phyloP scores from a whole-genome alignment of 2,797 vertebrate genomes.

The Coracias cyanogaster region DNA sequence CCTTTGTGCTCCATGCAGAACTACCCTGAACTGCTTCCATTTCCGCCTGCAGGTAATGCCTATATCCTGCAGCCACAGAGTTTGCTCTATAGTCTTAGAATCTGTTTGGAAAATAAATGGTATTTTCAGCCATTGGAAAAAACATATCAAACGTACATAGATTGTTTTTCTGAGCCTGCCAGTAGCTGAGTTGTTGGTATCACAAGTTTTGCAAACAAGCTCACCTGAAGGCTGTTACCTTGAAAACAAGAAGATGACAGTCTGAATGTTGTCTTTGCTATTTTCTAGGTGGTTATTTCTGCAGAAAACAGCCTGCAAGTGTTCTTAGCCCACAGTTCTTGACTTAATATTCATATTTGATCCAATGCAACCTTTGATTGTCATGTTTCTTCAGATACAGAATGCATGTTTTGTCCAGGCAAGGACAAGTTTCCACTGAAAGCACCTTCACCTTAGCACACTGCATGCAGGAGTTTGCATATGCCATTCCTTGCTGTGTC shows the following conservation, averaged over 20 bases:
- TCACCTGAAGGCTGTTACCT: not conserved
- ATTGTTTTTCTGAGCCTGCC: not conserved
- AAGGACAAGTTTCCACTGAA: not conserved
- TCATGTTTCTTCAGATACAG: not conserved
- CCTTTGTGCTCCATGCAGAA: not conserved
- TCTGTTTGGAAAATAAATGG: not conserved
- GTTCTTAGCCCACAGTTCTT: not conserved
- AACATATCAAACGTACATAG: not conserved
- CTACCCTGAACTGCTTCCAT: not conserved
- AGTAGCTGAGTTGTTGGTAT: not conserved
- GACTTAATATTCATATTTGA: not conserved
- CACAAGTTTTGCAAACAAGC: not conserved
- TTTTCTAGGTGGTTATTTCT: not conserved
- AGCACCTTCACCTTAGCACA: not conserved
- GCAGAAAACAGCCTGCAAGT: not conserved
- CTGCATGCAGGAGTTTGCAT: not conserved
- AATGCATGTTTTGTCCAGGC: not conserved
- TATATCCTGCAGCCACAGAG: not conserved
- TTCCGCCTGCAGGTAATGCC: not conserved
- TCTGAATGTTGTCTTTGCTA: not conserved
- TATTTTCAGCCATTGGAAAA: not conserved
- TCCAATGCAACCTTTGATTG: not conserved
- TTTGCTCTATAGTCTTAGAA: not conserved
- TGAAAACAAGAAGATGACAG: not conserved
- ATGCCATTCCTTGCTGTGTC: not conserved